Percentiles rank a stretch among this genome's conserved stretches.
phyloP scores from a whole-genome alignment of 2,797 vertebrate genomes.

The Chaetodon trifasciatus region DNA sequence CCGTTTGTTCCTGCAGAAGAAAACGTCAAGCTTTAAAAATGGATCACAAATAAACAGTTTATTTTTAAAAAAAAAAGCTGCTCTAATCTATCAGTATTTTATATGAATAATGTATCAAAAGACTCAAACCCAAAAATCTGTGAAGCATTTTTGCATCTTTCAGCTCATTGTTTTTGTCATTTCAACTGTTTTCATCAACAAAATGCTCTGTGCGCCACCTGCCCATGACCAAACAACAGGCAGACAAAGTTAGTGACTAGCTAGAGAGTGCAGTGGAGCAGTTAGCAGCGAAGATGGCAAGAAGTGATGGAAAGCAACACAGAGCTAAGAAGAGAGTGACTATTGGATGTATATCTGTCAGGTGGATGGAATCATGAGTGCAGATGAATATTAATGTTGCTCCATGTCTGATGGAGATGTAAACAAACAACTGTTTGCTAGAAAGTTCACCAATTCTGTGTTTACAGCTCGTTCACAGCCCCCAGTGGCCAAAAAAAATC shows the following conservation, averaged over 20 bases:
- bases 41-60: background rate
- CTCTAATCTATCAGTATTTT: background rate
- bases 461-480: no score
- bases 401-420: background rate
- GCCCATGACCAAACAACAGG: background rate
- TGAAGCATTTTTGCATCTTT: background rate
- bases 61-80: background rate
- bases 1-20: background rate
- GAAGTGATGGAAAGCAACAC: conserved; percentile 13
- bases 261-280: background rate
- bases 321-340: conserved; percentile 1
- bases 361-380: background rate
- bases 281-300: background rate
- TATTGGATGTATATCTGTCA: background rate
- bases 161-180: background rate
- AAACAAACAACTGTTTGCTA: conserved; percentile 10
- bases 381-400: background rate
- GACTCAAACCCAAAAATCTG: background rate
- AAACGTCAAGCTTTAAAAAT: background rate
- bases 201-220: background rate
- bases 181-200: background rate
- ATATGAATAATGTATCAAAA: background rate
- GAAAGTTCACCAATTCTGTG: background rate
- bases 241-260: background rate
- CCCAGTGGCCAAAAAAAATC: no score